Evolutionary conservation across 1,140 invertebrate genomes (phyloP), one percentile per base, ranked within the genome.

Genomic region (Bemisia tabaci): DNA sequence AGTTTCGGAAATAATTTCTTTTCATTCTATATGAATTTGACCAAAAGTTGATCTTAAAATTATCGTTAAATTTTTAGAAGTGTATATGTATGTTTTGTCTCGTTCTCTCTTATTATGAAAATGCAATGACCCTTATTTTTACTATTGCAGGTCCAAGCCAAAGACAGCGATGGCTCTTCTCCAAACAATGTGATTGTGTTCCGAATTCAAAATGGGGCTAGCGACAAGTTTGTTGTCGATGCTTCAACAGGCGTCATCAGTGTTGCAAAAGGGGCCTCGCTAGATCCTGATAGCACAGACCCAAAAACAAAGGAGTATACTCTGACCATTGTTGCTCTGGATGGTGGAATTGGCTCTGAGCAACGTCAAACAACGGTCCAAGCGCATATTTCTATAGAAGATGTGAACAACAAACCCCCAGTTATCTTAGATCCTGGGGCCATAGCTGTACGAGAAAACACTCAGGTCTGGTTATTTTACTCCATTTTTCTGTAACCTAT

Each of bases 171-270:
- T 76, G 86, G 89, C 0, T 94, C 92, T 0, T 79, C 87, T 1
- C 89, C 91, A 0, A 94, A 95, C 75, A 94, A 92, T 75, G 82
- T 84, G 64, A 78, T 97, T 0, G 89, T 92, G 2, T 96, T 97
- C 76, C 82, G 91, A 68, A 92, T 97, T 61, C 85, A 89, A 74
- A 83, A 83, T 67, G 94, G 94, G 2, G 91, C 91, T 1, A 84
- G 85, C 25, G 94, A 96, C 74, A 97, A 96, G 79, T 98, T 97
- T 77, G 84, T 91, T 0, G 92, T 97, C 12, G 87, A 91, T 72
- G 82, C 90, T 0, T 85, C 88, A 71, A 85, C 83, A 0, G 94
- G 94, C 0, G 80, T 88, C 0, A 87, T 98, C 33, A 85, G 85
- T n/a, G 87, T 95, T 0, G 89, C 94, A 0, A 80, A 84, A 12